phyloP scores from a whole-genome alignment of 2,113 vertebrate species.

The Ammospiza nelsoni region DNA sequence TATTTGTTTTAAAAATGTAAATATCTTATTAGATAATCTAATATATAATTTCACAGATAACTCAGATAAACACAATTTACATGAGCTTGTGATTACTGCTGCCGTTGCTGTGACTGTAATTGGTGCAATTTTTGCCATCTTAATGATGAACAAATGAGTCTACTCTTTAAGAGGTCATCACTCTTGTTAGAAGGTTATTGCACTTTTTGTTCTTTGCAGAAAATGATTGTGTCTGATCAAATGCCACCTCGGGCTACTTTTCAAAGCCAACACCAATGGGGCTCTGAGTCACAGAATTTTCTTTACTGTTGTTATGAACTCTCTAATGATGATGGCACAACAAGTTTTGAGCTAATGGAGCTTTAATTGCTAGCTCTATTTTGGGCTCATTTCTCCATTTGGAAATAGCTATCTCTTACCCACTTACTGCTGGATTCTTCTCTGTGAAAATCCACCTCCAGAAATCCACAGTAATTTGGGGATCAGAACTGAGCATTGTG shows the following conservation, averaged over 20 bases:
- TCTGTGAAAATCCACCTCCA: neutral
- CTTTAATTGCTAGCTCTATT: neutral
- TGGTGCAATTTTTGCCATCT: neutral
- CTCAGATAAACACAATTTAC: neutral
- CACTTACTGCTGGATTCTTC: neutral
- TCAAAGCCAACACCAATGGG: neutral
- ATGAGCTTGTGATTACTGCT: neutral
- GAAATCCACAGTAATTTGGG: neutral
- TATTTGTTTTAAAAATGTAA: neutral
- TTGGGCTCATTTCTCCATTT: neutral
- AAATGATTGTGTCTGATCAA: neutral
- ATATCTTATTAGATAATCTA: neutral
- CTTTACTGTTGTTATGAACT: neutral
- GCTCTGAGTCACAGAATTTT: neutral
- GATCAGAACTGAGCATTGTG: neutral
- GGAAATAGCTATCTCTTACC: neutral
- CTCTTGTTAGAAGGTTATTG: neutral
- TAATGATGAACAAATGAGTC: neutral
- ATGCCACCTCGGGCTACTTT: neutral
- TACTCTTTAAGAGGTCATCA: neutral
- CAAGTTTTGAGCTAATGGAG: neutral
- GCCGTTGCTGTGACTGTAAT: neutral
- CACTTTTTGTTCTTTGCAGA: neutral
- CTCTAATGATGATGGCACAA: neutral
- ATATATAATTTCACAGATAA: neutral